Evolutionary conservation across 2,797 vertebrate species (phyloP).

Genomic region (Loriculus beryllinus): DNA sequence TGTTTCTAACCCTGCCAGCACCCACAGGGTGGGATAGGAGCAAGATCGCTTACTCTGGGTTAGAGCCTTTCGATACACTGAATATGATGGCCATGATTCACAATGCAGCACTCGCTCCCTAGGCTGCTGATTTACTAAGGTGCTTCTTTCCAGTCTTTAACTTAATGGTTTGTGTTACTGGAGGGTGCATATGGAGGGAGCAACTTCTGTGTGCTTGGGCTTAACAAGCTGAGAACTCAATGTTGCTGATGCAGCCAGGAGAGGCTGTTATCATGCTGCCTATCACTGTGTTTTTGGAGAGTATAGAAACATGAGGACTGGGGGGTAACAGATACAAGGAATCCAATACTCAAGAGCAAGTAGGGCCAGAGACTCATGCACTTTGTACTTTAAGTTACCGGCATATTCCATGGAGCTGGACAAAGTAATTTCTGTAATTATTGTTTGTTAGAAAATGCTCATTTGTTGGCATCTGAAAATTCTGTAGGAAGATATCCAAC

Average conservation of each 20-base stretch:
- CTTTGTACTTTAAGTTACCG: neutral
- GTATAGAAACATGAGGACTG: neutral
- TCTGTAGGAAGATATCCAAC: neutral
- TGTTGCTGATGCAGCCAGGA: neutral
- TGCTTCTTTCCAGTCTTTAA: neutral
- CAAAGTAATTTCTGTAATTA: neutral
- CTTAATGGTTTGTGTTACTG: neutral
- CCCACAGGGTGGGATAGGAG: neutral
- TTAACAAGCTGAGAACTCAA: neutral
- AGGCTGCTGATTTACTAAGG: neutral
- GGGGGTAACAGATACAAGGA: neutral
- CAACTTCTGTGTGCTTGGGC: neutral
- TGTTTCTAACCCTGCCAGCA: neutral
- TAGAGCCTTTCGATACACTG: neutral
- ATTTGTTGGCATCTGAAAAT: neutral
- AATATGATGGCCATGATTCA: rapidly evolving
- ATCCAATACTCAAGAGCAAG: rapidly evolving
- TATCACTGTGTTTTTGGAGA: neutral
- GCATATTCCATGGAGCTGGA: neutral
- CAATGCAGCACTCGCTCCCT: neutral
- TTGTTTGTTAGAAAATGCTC: neutral
- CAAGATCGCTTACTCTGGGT: neutral
- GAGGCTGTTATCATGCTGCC: neutral
- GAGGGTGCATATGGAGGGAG: neutral
- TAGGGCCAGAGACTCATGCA: neutral